These are phyloP conservation scores for Ceyx margarethae DNA, from an alignment of 2,113 vertebrate species.

Conservation along the genomic window DNA sequence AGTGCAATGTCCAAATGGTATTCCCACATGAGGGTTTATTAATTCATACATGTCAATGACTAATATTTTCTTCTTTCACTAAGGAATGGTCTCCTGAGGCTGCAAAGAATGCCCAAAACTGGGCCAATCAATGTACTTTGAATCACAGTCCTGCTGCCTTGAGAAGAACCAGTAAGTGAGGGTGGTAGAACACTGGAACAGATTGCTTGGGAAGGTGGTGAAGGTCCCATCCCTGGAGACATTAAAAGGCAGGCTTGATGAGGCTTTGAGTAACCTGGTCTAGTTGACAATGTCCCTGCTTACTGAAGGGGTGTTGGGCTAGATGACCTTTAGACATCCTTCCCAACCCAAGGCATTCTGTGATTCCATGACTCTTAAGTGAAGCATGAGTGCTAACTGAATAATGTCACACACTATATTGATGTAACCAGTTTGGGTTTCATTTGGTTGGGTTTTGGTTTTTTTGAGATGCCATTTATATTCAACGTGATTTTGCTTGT, in stretches of 20 bases:
- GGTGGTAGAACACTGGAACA: no score
- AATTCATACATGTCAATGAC: background rate
- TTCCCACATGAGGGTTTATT: background rate
- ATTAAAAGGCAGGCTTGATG: no score
- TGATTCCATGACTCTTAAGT: no score
- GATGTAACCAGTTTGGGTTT: background rate
- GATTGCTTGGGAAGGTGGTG: no score
- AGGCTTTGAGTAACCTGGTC: no score
- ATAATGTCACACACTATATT: background rate
- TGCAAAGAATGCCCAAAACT: constrained; percentile 47
- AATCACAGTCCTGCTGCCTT: background rate
- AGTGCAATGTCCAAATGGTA: background rate
- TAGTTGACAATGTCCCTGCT: no score
- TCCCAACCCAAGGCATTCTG: no score
- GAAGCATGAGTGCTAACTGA: background rate
- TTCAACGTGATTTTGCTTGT: background rate
- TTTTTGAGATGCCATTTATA: background rate
- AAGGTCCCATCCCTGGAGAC: no score
- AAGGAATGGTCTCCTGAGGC: constrained; percentile 45
- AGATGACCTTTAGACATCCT: no score
- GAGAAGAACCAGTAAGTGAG: constrained; percentile 47
- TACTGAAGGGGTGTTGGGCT: no score
- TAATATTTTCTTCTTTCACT: background rate
- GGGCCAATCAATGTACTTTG: constrained; percentile 20
- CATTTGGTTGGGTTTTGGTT: background rate